These are phyloP conservation scores for Pararge aegeria DNA, from an alignment of 1,140 invertebrate genomes.

Conservation along the genomic window DNA sequence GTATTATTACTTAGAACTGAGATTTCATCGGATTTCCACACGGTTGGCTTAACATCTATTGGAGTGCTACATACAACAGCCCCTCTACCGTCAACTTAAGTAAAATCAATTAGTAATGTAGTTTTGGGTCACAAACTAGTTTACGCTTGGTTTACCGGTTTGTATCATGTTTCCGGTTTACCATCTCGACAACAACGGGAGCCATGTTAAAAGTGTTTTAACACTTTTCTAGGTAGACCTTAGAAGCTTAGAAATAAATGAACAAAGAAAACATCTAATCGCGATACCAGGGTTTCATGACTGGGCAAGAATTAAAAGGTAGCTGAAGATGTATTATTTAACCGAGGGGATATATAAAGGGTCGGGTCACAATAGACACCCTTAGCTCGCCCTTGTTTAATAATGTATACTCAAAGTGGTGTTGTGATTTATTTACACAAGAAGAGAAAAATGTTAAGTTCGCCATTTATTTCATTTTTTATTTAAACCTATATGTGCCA, in stretches of 20 bases:
- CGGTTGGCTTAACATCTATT: too few species aligned
- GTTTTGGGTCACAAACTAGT: too few species aligned
- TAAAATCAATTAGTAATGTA: too few species aligned
- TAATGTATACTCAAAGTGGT: conserved; percentile 31
- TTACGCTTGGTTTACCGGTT: too few species aligned
- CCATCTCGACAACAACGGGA: too few species aligned
- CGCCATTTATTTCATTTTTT: neutral
- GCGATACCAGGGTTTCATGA: conserved; percentile 41
- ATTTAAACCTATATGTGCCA: neutral
- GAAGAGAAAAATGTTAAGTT: conserved; percentile 16
- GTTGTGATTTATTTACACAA: conserved; percentile 23
- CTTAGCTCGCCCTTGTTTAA: conserved; percentile 30
- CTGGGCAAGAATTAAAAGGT: conserved; percentile 36
- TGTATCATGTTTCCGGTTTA: too few species aligned
- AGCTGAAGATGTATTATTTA: conserved; percentile 34
- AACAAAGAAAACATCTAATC: conserved; percentile 38
- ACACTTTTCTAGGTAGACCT: neutral
- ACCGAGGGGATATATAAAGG: conserved; percentile 36
- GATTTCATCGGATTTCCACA: too few species aligned
- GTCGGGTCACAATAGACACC: conserved; percentile 35
- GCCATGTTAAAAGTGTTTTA: too few species aligned
- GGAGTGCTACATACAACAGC: too few species aligned
- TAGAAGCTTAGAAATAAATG: conserved; percentile 16
- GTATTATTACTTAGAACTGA: too few species aligned
- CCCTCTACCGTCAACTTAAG: too few species aligned